These are phyloP conservation scores for Abrostola triplasia DNA, from an alignment of 2,888 invertebrate species.

Conservation along the genomic window DNA sequence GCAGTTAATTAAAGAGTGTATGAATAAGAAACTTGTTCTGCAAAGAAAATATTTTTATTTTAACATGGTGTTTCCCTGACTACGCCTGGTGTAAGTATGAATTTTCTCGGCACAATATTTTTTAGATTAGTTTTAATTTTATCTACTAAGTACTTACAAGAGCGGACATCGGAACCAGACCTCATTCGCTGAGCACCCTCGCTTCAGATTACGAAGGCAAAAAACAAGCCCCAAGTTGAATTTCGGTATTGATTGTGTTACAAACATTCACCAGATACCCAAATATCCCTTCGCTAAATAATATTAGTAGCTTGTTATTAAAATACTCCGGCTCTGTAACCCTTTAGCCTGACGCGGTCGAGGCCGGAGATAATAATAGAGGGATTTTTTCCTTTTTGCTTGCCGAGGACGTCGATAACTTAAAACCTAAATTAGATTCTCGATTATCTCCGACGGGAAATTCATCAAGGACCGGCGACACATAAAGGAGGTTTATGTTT, in stretches of 20 bases:
- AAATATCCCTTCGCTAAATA: background rate
- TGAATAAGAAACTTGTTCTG: background rate
- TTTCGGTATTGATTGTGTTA: background rate
- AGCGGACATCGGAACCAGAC: no score
- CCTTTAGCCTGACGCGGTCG: conserved; percentile 26
- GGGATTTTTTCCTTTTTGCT: conserved; percentile 17
- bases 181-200: no score
- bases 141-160: no score
- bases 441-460: background rate
- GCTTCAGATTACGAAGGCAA: no score
- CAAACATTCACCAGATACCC: background rate
- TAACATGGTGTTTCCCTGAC: background rate
- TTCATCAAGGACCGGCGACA: background rate
- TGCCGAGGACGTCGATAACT: background rate
- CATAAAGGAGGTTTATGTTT: background rate
- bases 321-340: conserved; percentile 47
- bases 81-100: no score
- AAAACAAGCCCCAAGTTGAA: no score
- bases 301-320: conserved; percentile 36
- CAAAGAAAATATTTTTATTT: background rate
- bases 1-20: conserved; percentile 1
- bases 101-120: no score
- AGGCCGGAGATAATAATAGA: conserved; percentile 36
- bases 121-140: no score
- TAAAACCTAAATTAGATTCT: conserved; percentile 14